Conservation (phyloP, 2,888 invertebrate species). For the Cremastinae sp. region DNA sequence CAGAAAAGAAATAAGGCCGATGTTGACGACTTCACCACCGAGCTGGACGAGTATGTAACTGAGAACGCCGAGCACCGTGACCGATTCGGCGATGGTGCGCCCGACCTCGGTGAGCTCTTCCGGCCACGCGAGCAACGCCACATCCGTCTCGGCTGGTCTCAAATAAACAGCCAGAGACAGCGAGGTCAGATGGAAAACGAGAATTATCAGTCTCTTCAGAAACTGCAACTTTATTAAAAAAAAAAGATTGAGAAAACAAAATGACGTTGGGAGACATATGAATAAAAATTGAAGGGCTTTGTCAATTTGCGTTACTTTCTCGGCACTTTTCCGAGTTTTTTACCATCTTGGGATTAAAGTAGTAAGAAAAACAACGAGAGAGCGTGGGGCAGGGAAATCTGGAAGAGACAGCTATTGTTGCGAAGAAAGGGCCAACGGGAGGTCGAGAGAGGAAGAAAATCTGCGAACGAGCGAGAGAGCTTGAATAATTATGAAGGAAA, state of each 20-base stretch:
- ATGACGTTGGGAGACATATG: not conserved
- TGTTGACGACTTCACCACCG: constrained; percentile 96
- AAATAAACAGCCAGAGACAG: constrained; percentile 95
- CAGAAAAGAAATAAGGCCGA: constrained; percentile 93
- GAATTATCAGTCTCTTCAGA: constrained; percentile 92
- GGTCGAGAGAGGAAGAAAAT: not conserved
- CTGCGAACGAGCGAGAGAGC: constrained; percentile 17
- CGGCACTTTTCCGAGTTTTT: not conserved
- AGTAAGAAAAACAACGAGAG: not conserved
- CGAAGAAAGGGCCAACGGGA: not conserved
- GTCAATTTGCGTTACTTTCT: not conserved
- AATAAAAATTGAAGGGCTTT: not conserved
- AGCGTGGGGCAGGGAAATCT: not conserved
- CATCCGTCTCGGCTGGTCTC: constrained; percentile 87
- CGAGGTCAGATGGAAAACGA: constrained; percentile 92
- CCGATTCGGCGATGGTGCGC: constrained; percentile 85
- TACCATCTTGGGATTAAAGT: not conserved
- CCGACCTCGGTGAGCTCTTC: constrained; percentile 82
- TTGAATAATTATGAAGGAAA: constrained; percentile 49
- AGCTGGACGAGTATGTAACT: constrained; percentile 95
- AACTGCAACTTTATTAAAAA: constrained; percentile 87
- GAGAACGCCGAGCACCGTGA: constrained; percentile 92
- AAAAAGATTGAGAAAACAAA: not conserved
- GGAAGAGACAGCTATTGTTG: constrained; percentile 15
- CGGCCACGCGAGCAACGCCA: constrained; percentile 82